These are phyloP conservation scores for Acanthosepion lycidas DNA, from an alignment of 2,888 invertebrate genomes.

Conservation along the genomic window DNA sequence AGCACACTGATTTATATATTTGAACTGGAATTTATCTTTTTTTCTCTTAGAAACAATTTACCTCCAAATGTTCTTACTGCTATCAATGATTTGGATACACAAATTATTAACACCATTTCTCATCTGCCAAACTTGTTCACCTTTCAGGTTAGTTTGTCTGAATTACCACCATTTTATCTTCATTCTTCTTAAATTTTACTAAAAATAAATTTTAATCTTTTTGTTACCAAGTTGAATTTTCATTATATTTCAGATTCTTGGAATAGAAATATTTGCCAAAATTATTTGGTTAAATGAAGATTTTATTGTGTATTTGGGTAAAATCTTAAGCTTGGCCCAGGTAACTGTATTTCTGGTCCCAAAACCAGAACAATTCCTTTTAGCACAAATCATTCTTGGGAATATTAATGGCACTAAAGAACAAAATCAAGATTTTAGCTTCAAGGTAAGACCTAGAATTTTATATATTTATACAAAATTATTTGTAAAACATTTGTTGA, in stretches of 20 bases:
- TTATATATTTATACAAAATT: not conserved
- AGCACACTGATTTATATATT: too few relatives aligned
- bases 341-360: conserved; percentile 37
- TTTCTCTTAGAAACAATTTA: not conserved
- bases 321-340: conserved; percentile 48
- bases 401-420: not conserved
- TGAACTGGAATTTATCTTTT: too few relatives aligned
- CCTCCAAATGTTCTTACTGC: not conserved
- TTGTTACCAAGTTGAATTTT: not conserved
- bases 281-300: conserved; percentile 41
- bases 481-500: too few relatives aligned
- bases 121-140: not conserved
- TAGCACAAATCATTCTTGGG: not conserved
- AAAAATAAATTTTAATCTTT: not conserved
- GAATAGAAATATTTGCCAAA: conserved; percentile 47
- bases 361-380: not conserved
- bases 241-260: conserved; percentile 50
- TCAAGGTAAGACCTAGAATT: not conserved
- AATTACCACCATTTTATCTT: too few relatives aligned
- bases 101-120: not conserved
- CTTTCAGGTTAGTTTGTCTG: not conserved
- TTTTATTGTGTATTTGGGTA: conserved; percentile 50
- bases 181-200: too few relatives aligned
- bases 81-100: not conserved
- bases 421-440: not conserved